Base-by-base conservation (phyloP, 2,113 vertebrate genomes). In the Trogon surrucura region DNA sequence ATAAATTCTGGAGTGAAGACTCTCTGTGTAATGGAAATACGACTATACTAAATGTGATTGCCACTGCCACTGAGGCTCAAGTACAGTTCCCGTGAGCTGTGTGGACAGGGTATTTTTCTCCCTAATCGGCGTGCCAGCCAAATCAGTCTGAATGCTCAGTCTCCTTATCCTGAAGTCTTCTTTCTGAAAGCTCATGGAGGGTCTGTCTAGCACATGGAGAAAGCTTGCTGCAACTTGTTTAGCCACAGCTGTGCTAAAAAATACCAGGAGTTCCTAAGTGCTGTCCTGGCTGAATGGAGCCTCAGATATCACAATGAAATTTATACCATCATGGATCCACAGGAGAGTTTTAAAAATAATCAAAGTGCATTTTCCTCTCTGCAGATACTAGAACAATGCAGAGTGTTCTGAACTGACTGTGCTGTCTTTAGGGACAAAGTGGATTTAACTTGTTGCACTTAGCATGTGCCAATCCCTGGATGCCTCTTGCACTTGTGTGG, bases 1-100 rank as follows among this genome's bases (percentile, higher is more conserved):
- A 89, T 95, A 93, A 64, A 95, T 92, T 87, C 70, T 88, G 74
- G 80, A 85, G 65, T 48, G 65, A 71, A 93, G 70, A 64, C 29
- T 89, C 29, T 75, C 57, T 81, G 26, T 88, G 65, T 74, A 94
- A 83, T 89, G 61, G 50, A 91, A 92, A 86, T 88, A 79, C 0
- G 1, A 22, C 51, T 81, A 67, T 58, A 58, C 62, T 80, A 74
- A 84, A 85, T 93, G 62, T 77, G 83, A 86, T 96, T 93, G 69
- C 88, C 80, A 5, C 67, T 88, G 60, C 81, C 84, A 47, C 47
- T 50, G 72, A 44, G 74, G 27, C 71, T 91, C 51, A 75, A 51
- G 47, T 38, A 73, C 20, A 19, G 30, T 57, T 94, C 54, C n/a
- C 0, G 1, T 4, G 5, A 81, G 48, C 62, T 87, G 10, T 66